phyloP scores from a whole-genome alignment of 2,797 vertebrate species.

The Hafferia zeledoni region DNA sequence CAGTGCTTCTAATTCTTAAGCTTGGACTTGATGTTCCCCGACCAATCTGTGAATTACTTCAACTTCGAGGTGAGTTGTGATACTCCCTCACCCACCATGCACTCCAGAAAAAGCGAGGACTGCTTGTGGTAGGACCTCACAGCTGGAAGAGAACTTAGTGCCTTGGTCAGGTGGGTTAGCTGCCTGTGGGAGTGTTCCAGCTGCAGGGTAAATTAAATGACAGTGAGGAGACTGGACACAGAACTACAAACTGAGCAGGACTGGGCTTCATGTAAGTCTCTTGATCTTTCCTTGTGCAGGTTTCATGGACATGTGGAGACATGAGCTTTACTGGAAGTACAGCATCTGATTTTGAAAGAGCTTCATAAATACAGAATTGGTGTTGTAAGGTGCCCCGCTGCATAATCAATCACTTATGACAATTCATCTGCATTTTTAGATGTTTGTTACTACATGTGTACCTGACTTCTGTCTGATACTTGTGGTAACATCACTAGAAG shows the following conservation, averaged over 20 bases:
- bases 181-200: not conserved
- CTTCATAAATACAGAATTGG: not conserved
- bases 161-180: not conserved
- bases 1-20: not conserved
- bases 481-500: constrained; percentile 29
- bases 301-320: not conserved
- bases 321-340: not conserved
- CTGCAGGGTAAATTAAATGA: not conserved
- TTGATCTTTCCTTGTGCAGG: not conserved
- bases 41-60: not conserved
- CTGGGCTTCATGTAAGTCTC: not conserved
- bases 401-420: not conserved
- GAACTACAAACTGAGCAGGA: not conserved
- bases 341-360: not conserved
- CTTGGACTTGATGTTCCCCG: not conserved
- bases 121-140: not conserved
- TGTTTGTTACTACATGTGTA: not conserved
- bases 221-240: not conserved
- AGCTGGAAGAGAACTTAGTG: not conserved
- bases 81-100: fast-evolving
- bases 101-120: not conserved
- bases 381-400: not conserved
- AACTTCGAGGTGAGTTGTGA: not conserved
- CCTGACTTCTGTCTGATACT: not conserved
- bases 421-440: constrained; percentile 11